phyloP scores from a whole-genome alignment of 2,888 invertebrate species.

The Beris chalybata region DNA sequence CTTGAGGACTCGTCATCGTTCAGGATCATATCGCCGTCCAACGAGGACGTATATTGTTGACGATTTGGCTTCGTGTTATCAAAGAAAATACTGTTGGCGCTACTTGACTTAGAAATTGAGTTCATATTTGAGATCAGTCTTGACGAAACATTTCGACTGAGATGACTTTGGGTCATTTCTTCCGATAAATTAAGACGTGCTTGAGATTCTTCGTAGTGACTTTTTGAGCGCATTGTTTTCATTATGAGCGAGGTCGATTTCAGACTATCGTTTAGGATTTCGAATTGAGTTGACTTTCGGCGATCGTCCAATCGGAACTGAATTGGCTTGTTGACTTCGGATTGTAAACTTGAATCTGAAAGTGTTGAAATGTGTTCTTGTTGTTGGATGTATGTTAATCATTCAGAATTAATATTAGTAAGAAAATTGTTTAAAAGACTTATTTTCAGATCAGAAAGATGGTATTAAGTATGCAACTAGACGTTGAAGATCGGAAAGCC shows the following conservation, averaged over 20 bases:
- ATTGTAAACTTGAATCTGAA: slow-evolving; percentile 19
- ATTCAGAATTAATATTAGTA: no score
- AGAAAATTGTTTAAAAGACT: no score
- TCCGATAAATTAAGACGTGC: slow-evolving; percentile 50
- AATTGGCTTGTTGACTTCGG: neutral
- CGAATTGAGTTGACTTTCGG: slow-evolving; percentile 26
- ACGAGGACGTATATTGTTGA: slow-evolving; percentile 37
- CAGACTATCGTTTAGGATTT: slow-evolving; percentile 44
- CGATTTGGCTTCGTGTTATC: slow-evolving; percentile 25
- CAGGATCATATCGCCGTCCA: slow-evolving; percentile 40
- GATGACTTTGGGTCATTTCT: slow-evolving; percentile 15
- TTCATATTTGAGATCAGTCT: slow-evolving; percentile 38
- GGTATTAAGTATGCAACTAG: neutral
- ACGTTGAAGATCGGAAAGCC: no score
- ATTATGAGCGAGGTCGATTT: slow-evolving; percentile 57
- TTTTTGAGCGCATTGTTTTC: slow-evolving; percentile 54
- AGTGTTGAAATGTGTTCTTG: slow-evolving; percentile 9
- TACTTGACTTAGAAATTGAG: slow-evolving; percentile 38
- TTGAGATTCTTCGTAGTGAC: slow-evolving; percentile 56
- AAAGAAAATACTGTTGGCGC: slow-evolving; percentile 35
- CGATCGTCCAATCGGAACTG: slow-evolving; percentile 7
- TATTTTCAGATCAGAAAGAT: no score
- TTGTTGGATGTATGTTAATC: no score
- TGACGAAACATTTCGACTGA: slow-evolving; percentile 25
- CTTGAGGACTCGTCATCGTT: slow-evolving; percentile 34